Conservation (phyloP, 2,797 vertebrate species). For the Simalia tracyae region DNA sequence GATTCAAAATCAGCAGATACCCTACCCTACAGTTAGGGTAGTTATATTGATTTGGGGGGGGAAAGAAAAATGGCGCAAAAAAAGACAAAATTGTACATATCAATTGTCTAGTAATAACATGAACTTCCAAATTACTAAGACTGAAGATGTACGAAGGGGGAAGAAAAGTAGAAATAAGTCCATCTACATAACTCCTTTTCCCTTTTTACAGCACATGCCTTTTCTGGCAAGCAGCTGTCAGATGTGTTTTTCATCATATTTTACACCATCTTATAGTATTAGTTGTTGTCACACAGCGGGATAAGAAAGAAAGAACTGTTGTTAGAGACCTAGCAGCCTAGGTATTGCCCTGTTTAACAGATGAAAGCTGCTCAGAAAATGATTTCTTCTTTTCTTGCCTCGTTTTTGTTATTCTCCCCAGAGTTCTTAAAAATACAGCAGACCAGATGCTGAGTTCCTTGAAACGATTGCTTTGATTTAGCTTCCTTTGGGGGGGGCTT, state of each 20-base stretch:
- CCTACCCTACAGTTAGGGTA: neutral
- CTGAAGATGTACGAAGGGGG: neutral
- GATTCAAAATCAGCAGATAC: fast-evolving
- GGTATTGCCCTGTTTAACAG: constrained; percentile 29
- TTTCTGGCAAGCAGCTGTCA: neutral
- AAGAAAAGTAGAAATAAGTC: neutral
- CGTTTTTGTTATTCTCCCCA: neutral
- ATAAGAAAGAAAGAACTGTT: constrained; percentile 32
- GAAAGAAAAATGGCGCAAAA: neutral
- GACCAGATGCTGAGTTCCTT: neutral
- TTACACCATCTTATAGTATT: neutral
- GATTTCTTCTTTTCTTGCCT: neutral
- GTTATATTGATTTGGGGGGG: neutral
- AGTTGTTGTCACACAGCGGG: neutral
- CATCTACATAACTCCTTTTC: neutral
- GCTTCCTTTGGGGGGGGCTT: neutral
- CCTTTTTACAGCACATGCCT: neutral
- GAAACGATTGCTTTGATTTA: constrained; percentile 10
- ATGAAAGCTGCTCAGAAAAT: constrained; percentile 23
- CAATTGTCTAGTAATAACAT: neutral
- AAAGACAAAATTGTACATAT: neutral
- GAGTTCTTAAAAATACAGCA: neutral
- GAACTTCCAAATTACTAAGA: neutral
- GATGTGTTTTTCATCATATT: neutral
- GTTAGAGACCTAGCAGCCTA: constrained; percentile 33